Conservation (phyloP, 2,888 invertebrate species). For the Saturnia pavonia region DNA sequence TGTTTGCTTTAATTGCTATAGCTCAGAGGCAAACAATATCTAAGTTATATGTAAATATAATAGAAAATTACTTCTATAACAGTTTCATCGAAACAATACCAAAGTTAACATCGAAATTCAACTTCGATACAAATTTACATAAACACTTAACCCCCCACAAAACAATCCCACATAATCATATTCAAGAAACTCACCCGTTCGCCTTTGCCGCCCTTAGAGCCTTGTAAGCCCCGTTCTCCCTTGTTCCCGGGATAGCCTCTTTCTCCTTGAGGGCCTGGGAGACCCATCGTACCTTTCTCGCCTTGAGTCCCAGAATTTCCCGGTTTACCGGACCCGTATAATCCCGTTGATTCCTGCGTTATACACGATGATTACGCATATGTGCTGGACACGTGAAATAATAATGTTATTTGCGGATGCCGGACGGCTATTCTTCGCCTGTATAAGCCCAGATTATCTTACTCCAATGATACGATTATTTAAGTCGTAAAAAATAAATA, state of each 20-base stretch:
- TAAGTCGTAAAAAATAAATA: neutral
- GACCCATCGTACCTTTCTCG: constrained; percentile 85
- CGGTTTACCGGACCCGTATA: constrained; percentile 79
- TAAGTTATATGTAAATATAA: constrained; percentile 12
- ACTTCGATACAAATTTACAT: constrained; percentile 22
- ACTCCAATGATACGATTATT: neutral
- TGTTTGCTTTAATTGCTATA: neutral
- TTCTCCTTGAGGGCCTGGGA: constrained; percentile 85
- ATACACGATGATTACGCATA: constrained; percentile 49
- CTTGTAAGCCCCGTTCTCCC: constrained; percentile 83
- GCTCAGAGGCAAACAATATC: constrained; percentile 6
- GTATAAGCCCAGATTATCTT: neutral
- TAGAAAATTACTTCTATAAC: constrained; percentile 10
- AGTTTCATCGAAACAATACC: neutral
- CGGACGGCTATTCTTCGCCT: constrained; percentile 9
- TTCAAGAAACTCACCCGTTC: constrained; percentile 84
- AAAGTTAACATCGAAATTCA: constrained; percentile 16
- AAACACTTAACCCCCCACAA: constrained; percentile 23
- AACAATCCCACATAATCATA: constrained; percentile 33
- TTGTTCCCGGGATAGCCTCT: constrained; percentile 83
- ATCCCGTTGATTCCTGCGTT: constrained; percentile 74
- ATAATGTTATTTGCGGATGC: neutral
- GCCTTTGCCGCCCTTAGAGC: constrained; percentile 86
- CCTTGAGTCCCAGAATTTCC: constrained; percentile 86
- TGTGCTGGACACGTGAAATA: constrained; percentile 24